These are phyloP conservation scores for Ciconia maguari DNA, from an alignment of 2,113 vertebrate species.

Conservation along the genomic window DNA sequence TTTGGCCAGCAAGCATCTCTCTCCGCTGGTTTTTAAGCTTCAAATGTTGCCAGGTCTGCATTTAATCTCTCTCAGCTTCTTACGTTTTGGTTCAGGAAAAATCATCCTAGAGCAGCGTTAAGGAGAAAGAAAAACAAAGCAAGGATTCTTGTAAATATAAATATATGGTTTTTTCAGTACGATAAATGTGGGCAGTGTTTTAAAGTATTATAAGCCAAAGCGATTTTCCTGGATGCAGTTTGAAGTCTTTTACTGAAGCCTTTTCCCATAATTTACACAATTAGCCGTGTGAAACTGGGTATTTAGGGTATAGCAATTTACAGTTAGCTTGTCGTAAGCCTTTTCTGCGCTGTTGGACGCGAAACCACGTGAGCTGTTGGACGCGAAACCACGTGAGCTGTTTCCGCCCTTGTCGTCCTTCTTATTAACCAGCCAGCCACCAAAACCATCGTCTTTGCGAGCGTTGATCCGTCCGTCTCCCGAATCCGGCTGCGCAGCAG, in stretches of 20 bases:
- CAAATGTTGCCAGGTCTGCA: not conserved
- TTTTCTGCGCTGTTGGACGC: not conserved
- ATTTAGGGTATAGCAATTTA: not conserved
- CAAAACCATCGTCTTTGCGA: not conserved
- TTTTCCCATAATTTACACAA: not conserved
- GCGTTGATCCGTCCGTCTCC: not conserved
- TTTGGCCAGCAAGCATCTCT: not conserved
- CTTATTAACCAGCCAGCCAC: not conserved
- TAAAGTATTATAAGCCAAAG: not conserved
- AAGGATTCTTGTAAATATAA: not conserved
- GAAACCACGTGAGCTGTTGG: fast-evolving
- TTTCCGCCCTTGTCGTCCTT: not conserved
- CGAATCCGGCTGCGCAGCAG: not conserved
- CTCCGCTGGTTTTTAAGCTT: not conserved
- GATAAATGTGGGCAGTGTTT: fast-evolving
- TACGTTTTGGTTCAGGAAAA: not conserved
- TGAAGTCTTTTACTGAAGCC: not conserved
- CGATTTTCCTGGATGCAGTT: not conserved
- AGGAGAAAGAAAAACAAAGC: not conserved
- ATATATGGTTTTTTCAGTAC: not conserved
- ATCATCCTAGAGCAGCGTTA: not conserved
- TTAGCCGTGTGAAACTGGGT: not conserved
- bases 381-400: fast-evolving
- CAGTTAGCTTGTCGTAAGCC: no score
- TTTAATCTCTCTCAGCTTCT: not conserved